These are phyloP conservation scores for Hyphantria cunea DNA, from an alignment of 1,140 invertebrate genomes.

Conservation along the genomic window DNA sequence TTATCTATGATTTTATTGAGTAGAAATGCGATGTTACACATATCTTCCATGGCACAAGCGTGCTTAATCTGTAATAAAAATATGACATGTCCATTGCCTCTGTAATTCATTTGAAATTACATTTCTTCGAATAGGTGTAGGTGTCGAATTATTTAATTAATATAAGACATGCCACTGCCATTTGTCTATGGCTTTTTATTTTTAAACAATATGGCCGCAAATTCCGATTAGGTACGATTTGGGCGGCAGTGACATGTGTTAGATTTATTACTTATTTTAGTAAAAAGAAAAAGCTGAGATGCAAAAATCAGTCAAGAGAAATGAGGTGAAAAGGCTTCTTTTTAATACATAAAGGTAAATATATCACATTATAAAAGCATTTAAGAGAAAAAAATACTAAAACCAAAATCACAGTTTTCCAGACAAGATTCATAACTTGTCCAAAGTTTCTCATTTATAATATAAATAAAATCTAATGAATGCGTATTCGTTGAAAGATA, in stretches of 20 bases:
- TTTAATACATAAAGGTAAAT: constrained; percentile 67
- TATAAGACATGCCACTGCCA: constrained; percentile 8
- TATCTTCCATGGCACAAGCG: constrained; percentile 51
- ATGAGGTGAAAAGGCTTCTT: constrained; percentile 59
- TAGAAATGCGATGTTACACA: constrained; percentile 49
- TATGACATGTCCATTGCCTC: constrained; percentile 38
- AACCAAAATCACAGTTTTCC: constrained; percentile 78
- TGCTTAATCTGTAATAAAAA: constrained; percentile 39
- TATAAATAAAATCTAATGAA: constrained; percentile 76
- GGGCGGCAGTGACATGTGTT: constrained; percentile 9
- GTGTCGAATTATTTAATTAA: constrained; percentile 15
- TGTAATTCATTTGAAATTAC: constrained; percentile 25
- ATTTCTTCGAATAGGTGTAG: constrained; percentile 24
- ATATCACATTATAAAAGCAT: constrained; percentile 75
- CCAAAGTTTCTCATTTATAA: constrained; percentile 58
- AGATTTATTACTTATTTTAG: constrained; percentile 24
- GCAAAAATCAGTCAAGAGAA: constrained; percentile 64
- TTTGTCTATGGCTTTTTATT: constrained; percentile 1
- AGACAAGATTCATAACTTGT: constrained; percentile 70
- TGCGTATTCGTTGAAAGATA: constrained; percentile 54
- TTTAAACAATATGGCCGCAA: constrained; percentile 5
- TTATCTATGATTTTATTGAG: constrained; percentile 71
- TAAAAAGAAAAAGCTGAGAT: constrained; percentile 51
- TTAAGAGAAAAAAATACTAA: constrained; percentile 69
- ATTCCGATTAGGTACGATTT: constrained; percentile 3